Evolutionary conservation across 2,797 vertebrate species (phyloP), one percentile per base, ranked within the genome.

Genomic region (Psittacula derbiana): DNA sequence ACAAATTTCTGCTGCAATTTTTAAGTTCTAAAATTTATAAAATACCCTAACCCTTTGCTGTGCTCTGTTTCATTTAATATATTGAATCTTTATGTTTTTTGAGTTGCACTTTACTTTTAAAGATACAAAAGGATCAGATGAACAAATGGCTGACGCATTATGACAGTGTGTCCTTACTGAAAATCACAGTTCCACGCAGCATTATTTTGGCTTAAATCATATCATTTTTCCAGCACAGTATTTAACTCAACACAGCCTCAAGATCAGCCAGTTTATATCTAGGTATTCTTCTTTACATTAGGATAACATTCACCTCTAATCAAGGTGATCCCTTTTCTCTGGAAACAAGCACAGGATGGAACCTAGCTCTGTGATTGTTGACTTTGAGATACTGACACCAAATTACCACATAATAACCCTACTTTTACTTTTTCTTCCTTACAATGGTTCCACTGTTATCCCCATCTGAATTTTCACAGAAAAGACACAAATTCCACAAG

Each of bases 61-160:
- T 53, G 6, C 5, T 76, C 14, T 57, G 52, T 85, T 80, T 44
- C 1, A 57, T 64, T 81, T 70, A 58, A 23, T 23, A 20, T 47
- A 12, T 38, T 69, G 4, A 5, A 57, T 55, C 3, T 30, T 6
- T 14, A 28, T 24, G 1, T 0, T 41, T 81, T 67, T 65, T 31
- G 40, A 80, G 8, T 52, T 49, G 28, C 11, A 44, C 1, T 57
- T 80, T 87, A 28, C 21, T 57, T 72, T 85, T 60, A 38, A 64
- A n/a, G 6, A 36, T 46, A 53, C 2, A 6, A 31, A 72, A 0
- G 23, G 36, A 30, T 53, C 16, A 69, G 33, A 57, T 41, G 20
- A 82, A 65, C 0, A 0, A 72, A 49, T 44, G 18, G 4, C 8
- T 69, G 69, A 1, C 28, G 17, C 6, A 4, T 10, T 55, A 3